Conservation (phyloP, 2,113 vertebrate species). For the Apteryx owenii region DNA sequence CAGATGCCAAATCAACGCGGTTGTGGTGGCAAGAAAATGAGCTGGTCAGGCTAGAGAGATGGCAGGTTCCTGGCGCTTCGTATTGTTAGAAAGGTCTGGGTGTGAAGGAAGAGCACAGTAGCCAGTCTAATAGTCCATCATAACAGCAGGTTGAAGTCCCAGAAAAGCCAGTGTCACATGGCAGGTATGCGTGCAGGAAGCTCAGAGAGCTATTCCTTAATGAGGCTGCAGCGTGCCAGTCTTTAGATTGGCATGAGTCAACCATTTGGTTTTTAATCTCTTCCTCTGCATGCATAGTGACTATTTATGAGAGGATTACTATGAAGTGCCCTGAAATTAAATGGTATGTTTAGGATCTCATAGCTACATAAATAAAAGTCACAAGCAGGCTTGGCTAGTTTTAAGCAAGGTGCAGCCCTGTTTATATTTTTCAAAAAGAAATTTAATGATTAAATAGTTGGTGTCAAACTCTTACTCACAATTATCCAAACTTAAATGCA, state of each 20-base stretch:
- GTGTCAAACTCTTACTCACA: background rate
- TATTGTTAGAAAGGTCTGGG: background rate
- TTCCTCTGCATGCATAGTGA: background rate
- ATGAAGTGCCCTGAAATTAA: constrained; percentile 25
- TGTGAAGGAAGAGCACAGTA: background rate
- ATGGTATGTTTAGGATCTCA: background rate
- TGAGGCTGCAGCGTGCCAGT: background rate
- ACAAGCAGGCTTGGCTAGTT: background rate
- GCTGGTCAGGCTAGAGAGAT: background rate
- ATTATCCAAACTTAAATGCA: background rate
- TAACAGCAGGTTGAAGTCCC: background rate
- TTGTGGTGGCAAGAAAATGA: background rate
- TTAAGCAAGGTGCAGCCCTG: background rate
- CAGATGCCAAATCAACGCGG: too few species aligned
- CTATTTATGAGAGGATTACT: constrained; percentile 17
- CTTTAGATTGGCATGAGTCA: background rate
- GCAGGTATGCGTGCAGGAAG: background rate
- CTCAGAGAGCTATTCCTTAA: background rate
- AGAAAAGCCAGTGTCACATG: background rate
- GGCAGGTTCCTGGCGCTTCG: background rate
- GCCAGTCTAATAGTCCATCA: background rate
- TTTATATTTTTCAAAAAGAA: background rate
- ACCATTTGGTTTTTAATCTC: constrained; percentile 14
- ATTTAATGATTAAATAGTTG: background rate
- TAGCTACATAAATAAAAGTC: background rate